Percentiles rank a stretch among this genome's conserved stretches.
Conservation (phyloP, 2,797 vertebrate genomes). For the Intellagama lesueurii region DNA sequence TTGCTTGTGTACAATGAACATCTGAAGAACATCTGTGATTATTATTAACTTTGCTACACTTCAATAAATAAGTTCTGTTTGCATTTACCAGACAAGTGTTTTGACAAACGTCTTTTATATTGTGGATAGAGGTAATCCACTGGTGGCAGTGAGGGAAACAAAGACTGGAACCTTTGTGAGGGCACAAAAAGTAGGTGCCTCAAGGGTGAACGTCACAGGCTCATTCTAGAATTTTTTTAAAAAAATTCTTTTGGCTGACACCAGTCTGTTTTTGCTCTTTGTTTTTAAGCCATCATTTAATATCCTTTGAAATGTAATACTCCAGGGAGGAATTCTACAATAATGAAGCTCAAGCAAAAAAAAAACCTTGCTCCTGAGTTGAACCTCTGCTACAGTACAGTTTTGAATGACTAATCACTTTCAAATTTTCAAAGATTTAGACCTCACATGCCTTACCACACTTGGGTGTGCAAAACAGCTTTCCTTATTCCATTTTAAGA, state of each 20-base stretch:
- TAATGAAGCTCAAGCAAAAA: constrained; percentile 24
- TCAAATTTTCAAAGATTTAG: background rate
- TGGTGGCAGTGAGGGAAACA: no score
- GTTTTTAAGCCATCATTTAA: constrained; percentile 6
- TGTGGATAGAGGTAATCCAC: no score
- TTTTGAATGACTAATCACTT: background rate
- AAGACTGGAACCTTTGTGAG: no score
- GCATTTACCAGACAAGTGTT: no score
- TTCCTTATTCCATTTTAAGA: background rate
- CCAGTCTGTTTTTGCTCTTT: background rate
- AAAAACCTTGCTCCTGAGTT: background rate
- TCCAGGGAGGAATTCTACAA: background rate
- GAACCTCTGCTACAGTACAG: background rate
- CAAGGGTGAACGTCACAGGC: no score
- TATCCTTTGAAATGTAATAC: constrained; percentile 23
- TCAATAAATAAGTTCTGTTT: no score
- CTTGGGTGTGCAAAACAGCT: background rate
- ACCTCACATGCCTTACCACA: no score
- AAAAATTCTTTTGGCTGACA: background rate
- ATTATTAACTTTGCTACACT: no score
- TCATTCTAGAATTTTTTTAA: background rate
- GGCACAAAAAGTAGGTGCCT: no score
- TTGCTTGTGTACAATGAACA: no score
- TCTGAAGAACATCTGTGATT: no score
- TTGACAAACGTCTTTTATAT: no score